Conservation (phyloP, 2,113 vertebrate genomes). For the Paradoxurus hermaphroditus region DNA sequence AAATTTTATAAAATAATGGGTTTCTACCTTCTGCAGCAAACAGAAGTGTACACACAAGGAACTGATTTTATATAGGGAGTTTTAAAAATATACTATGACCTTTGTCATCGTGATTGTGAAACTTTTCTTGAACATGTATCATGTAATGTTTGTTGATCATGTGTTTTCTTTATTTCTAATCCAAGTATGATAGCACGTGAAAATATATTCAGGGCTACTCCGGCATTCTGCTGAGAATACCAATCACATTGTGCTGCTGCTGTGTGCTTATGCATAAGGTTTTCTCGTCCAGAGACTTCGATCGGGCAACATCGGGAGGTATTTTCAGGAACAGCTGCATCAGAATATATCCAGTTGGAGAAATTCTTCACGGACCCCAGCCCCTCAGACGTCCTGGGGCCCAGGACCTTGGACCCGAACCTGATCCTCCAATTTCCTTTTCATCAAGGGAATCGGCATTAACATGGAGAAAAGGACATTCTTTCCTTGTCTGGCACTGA, state of each 20-base stretch:
- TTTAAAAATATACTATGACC: neutral
- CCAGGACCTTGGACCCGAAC: neutral
- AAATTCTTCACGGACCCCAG: neutral
- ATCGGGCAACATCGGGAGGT: neutral
- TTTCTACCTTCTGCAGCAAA: neutral
- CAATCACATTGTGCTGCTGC: neutral
- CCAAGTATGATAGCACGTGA: neutral
- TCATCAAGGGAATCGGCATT: neutral
- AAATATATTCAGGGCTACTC: neutral
- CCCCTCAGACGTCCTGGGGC: neutral
- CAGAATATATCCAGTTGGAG: neutral
- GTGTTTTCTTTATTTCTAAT: constrained; percentile 31
- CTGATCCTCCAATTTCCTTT: neutral
- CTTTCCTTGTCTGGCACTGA: neutral
- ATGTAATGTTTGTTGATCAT: neutral
- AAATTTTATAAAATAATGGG: neutral
- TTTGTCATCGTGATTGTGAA: neutral
- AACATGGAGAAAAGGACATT: neutral
- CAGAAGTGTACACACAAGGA: neutral
- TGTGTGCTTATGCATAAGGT: neutral
- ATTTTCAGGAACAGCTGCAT: neutral
- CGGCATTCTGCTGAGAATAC: neutral
- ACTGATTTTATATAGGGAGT: neutral
- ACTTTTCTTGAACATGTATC: neutral
- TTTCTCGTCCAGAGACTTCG: neutral